Conservation (phyloP, 2,888 invertebrate species). For the Ormia ochracea region DNA sequence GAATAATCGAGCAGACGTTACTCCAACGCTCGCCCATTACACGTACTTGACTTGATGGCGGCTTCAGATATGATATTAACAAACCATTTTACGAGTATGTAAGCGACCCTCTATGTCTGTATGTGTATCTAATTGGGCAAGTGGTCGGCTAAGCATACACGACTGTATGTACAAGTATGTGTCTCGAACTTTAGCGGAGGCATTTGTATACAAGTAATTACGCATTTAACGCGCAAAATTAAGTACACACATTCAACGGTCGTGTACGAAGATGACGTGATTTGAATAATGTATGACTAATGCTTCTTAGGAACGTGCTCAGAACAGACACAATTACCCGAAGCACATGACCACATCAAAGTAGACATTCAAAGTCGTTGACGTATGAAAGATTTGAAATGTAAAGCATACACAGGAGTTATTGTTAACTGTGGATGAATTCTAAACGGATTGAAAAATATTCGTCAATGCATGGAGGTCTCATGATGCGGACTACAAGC, state of each 20-base stretch:
- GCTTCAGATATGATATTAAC: no score
- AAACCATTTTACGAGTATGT: no score
- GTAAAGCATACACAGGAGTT: not conserved
- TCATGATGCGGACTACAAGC: not conserved
- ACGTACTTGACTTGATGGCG: no score
- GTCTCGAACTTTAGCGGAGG: not conserved
- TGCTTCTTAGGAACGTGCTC: slow-evolving; percentile 5
- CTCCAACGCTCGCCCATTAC: no score
- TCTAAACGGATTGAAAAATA: slow-evolving; percentile 14
- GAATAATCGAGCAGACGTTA: no score
- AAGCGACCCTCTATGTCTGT: no score
- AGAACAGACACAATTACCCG: not conserved
- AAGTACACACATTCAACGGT: slow-evolving; percentile 36
- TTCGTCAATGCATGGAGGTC: not conserved
- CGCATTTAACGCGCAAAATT: slow-evolving; percentile 41
- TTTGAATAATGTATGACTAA: slow-evolving; percentile 46
- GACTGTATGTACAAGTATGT: not conserved
- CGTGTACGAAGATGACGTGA: slow-evolving; percentile 46
- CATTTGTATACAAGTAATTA: not conserved
- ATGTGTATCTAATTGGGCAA: no score
- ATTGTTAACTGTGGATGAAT: slow-evolving; percentile 40
- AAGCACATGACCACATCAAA: not conserved
- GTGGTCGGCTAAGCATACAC: no score
- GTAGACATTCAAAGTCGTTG: not conserved
- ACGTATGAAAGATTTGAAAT: not conserved